Evolutionary conservation across 2,113 vertebrate species (phyloP).

Genomic region (Trichechus manatus): DNA sequence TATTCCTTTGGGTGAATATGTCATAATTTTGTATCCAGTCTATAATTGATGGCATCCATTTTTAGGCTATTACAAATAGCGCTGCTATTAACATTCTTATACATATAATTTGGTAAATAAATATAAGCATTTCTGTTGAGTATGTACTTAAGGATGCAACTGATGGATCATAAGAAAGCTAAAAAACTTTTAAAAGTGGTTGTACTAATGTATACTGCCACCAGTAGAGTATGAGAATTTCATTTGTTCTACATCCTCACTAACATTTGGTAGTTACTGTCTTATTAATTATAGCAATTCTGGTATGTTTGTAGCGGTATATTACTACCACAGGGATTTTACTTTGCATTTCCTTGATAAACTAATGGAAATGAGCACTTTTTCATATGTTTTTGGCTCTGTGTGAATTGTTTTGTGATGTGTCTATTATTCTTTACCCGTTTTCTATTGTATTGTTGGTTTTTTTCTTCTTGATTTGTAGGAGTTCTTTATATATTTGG

Average conservation of each 20-base stretch:
- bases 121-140: neutral
- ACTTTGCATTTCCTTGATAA: neutral
- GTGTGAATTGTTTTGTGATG: neutral
- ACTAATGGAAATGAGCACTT: neutral
- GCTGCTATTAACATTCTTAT: neutral
- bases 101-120: neutral
- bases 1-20: neutral
- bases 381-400: neutral
- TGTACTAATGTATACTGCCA: neutral
- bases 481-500: conserved; percentile 4
- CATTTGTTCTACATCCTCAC: neutral
- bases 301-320: too few relatives aligned
- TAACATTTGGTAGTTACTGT: neutral
- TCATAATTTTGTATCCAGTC: neutral
- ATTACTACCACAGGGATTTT: neutral
- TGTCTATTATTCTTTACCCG: neutral
- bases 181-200: conserved; percentile 5
- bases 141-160: neutral
- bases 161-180: neutral
- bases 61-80: neutral
- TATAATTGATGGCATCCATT: neutral
- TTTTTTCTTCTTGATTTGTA: neutral
- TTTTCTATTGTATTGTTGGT: neutral
- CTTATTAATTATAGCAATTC: neutral
- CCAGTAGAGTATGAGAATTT: neutral